phyloP scores from a whole-genome alignment of 2,797 vertebrate genomes.

The Crax fasciolata region DNA sequence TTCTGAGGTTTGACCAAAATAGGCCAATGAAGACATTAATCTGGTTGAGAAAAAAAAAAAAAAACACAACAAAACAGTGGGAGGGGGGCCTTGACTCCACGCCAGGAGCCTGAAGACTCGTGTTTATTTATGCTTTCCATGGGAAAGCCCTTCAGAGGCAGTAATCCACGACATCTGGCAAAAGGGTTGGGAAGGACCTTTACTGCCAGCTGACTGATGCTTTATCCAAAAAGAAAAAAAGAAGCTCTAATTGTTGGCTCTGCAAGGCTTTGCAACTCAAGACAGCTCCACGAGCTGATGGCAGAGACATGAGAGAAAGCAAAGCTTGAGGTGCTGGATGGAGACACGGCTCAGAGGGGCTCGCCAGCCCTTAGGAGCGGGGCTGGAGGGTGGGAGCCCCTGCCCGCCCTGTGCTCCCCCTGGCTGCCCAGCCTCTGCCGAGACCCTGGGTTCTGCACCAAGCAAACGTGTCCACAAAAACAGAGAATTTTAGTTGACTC shows the following conservation, averaged over 20 bases:
- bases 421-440: accelerated
- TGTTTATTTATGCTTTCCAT: conserved; percentile 79
- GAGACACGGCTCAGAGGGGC: background rate
- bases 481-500: accelerated
- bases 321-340: background rate
- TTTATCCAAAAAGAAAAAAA: background rate
- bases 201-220: conserved; percentile 56
- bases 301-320: background rate
- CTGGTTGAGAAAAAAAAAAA: conserved; percentile 15
- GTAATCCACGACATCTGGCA: conserved; percentile 77
- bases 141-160: conserved; percentile 72
- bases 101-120: background rate
- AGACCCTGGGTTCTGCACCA: background rate
- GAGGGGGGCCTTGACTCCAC: conserved; percentile 56
- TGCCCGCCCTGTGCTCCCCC: accelerated
- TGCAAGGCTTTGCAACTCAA: background rate
- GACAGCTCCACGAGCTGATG: accelerated
- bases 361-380: background rate
- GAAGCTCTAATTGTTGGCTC: conserved; percentile 44
- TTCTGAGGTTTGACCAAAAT: conserved; percentile 17
- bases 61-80: background rate
- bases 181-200: conserved; percentile 67
- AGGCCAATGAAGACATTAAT: conserved; percentile 66
- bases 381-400: background rate
- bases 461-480: background rate